phyloP scores from a whole-genome alignment of 1,140 invertebrate genomes.

The Centruroides sculpturatus region DNA sequence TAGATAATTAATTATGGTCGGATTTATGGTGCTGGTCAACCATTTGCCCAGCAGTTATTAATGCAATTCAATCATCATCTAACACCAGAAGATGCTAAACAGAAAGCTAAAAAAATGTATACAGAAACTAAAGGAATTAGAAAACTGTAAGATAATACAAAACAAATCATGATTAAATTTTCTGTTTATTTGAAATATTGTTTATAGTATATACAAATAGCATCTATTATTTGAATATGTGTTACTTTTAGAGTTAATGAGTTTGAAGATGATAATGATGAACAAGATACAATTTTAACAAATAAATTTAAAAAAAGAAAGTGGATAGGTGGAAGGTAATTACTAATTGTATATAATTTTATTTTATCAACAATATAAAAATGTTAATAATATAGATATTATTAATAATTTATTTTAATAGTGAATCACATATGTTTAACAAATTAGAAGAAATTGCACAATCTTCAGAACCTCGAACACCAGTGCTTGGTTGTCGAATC shows the following conservation, averaged over 20 bases:
- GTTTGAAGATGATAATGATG: neutral
- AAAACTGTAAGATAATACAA: neutral
- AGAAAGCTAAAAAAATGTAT: slow-evolving; percentile 82
- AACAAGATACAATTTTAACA: too few relatives aligned
- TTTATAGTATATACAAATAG: too few relatives aligned
- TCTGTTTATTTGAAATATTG: neutral
- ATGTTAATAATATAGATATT: too few relatives aligned
- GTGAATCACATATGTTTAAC: slow-evolving; percentile 96
- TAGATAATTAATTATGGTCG: slow-evolving; percentile 80
- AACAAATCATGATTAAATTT: neutral
- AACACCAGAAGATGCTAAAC: slow-evolving; percentile 54
- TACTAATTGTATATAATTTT: too few relatives aligned
- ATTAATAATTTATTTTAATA: slow-evolving; percentile 22
- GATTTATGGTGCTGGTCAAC: slow-evolving; percentile 93
- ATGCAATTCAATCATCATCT: slow-evolving; percentile 85
- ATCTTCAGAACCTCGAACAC: slow-evolving; percentile 52
- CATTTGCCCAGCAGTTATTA: slow-evolving; percentile 75
- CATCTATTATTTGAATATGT: too few relatives aligned
- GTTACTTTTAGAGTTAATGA: too few relatives aligned
- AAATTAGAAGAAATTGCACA: slow-evolving; percentile 80
- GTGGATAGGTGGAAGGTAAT: slow-evolving; percentile 51
- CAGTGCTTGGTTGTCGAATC: slow-evolving; percentile 66
- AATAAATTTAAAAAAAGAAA: neutral
- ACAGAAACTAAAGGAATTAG: slow-evolving; percentile 58
- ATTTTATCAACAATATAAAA: too few relatives aligned